Percentiles rank a stretch among this genome's conserved stretches.
These are phyloP conservation scores for Mormyrops attenuatus DNA, from an alignment of 2,797 vertebrate species.

Conservation along the genomic window DNA sequence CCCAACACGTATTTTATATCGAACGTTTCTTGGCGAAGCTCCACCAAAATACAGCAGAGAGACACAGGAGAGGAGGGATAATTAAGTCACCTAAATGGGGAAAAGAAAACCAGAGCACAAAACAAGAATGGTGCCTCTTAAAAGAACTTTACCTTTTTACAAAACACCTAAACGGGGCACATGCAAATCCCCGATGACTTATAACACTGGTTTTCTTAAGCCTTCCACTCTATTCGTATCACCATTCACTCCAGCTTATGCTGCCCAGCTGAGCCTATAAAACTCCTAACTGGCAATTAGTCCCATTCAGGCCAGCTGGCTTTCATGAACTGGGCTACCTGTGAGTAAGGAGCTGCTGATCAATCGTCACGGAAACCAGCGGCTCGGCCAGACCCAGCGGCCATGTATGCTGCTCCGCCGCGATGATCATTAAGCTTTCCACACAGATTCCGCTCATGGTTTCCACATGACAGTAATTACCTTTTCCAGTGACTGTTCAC, in stretches of 20 bases:
- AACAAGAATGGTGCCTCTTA: not conserved
- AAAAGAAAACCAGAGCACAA: not conserved
- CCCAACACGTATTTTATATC: not conserved
- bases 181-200: not conserved
- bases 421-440: not conserved
- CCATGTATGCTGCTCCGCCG: not conserved
- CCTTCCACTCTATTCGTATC: not conserved
- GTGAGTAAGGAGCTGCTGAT: not conserved
- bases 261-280: not conserved
- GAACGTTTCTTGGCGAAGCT: not conserved
- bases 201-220: not conserved
- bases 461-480: slow-evolving; percentile 11
- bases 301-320: not conserved
- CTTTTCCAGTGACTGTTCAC: slow-evolving; percentile 10
- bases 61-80: not conserved
- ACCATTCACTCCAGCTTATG: not conserved
- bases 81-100: not conserved
- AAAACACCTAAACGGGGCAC: not conserved
- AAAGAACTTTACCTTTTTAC: not conserved
- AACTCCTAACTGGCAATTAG: not conserved
- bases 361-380: not conserved
- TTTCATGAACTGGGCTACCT: not conserved
- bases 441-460: slow-evolving; percentile 1
- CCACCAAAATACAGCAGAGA: not conserved
- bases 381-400: not conserved